phyloP scores from a whole-genome alignment of 1,140 invertebrate genomes.

The Magallana gigas region DNA sequence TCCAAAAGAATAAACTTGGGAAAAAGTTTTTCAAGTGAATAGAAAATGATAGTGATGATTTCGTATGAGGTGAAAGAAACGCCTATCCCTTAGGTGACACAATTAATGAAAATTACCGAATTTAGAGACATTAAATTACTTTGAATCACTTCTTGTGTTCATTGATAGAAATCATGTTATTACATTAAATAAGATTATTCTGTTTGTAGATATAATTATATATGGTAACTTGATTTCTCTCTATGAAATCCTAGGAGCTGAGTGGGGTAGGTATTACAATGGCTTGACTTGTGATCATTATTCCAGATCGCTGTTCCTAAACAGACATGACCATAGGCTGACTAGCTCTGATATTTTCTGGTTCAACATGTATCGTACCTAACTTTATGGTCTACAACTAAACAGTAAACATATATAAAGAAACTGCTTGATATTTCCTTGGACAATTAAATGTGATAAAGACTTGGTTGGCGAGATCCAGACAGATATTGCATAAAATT shows the following conservation, averaged over 20 bases:
- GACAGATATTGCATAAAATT: conserved; percentile 24
- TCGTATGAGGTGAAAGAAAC: background rate
- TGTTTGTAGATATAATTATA: background rate
- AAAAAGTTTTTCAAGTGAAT: background rate
- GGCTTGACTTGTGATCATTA: background rate
- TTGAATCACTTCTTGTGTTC: background rate
- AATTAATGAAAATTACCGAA: conserved; percentile 29
- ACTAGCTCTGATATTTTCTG: background rate
- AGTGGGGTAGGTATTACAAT: background rate
- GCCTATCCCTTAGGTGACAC: background rate
- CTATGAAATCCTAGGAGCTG: background rate
- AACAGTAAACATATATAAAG: background rate
- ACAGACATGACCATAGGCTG: background rate
- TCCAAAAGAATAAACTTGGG: background rate
- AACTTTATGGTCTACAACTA: conserved; percentile 8
- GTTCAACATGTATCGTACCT: background rate
- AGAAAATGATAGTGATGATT: conserved; percentile 10
- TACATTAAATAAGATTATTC: background rate
- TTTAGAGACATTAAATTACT: conserved; percentile 20
- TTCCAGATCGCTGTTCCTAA: background rate
- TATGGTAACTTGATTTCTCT: background rate
- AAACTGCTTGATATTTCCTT: background rate
- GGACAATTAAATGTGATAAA: background rate
- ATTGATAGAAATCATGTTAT: conserved; percentile 7
- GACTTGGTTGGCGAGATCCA: background rate